Evolutionary conservation across 2,113 vertebrate species (phyloP).

Genomic region (Hyaena hyaena): DNA sequence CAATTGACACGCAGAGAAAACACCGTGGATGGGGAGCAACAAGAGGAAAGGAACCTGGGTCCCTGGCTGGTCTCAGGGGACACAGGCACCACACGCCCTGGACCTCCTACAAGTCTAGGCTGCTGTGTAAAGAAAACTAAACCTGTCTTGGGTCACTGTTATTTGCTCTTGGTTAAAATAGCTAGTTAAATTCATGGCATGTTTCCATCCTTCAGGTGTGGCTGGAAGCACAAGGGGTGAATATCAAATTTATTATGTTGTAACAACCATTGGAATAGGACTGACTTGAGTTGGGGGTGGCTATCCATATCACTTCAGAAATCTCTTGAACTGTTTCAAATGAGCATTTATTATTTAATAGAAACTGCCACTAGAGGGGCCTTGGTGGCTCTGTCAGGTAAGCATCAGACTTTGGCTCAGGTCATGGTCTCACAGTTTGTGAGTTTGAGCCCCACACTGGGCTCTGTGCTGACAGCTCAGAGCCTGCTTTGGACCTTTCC

Average conservation of each 20-base stretch:
- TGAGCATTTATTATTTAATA: not conserved
- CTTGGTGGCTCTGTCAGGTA: not conserved
- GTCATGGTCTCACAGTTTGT: too few species aligned
- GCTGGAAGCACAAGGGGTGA: not conserved
- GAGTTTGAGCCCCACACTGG: too few species aligned
- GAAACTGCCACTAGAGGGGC: not conserved
- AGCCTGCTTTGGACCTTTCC: too few species aligned
- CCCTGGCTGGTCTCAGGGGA: not conserved
- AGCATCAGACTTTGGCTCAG: too few species aligned
- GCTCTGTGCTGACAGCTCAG: too few species aligned
- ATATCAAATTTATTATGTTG: not conserved
- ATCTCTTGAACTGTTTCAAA: not conserved
- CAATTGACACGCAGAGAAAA: not conserved
- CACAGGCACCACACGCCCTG: not conserved
- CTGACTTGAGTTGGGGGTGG: not conserved
- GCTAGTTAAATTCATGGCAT: not conserved
- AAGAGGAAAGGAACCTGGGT: not conserved
- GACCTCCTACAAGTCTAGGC: not conserved
- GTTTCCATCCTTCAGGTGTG: not conserved
- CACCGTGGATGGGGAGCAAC: not conserved
- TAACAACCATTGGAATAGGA: not conserved
- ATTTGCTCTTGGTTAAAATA: not conserved
- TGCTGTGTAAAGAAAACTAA: not conserved
- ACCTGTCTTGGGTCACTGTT: not conserved
- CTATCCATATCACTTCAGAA: not conserved